These are phyloP conservation scores for Sebastes cheni DNA, from an alignment of 2,797 vertebrate genomes.

Conservation along the genomic window DNA sequence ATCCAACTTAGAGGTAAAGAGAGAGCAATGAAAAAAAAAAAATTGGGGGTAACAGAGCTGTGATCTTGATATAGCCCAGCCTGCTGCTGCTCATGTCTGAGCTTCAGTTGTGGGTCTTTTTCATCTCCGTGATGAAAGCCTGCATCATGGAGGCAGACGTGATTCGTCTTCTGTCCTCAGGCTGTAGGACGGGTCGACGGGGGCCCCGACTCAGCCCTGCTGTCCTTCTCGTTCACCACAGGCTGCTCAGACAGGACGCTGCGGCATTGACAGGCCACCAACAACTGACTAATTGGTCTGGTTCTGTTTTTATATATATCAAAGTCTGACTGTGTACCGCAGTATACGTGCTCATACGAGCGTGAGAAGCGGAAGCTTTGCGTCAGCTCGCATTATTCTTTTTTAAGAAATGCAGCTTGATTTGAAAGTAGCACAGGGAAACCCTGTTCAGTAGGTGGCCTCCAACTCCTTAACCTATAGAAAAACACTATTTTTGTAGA, in stretches of 20 bases:
- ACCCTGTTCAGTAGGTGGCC: neutral
- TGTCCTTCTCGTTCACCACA: conserved; percentile 34
- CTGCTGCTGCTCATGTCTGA: conserved; percentile 6
- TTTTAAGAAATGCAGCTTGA: neutral
- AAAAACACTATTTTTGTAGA: neutral
- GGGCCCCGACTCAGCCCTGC: conserved; percentile 20
- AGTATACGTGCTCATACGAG: neutral
- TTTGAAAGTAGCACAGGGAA: neutral
- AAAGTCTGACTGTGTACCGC: neutral
- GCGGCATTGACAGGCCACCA: neutral
- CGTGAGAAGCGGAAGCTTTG: neutral
- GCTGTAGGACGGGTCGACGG: conserved; percentile 31
- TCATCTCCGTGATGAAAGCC: conserved; percentile 44
- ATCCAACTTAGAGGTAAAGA: neutral
- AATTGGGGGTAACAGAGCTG: neutral
- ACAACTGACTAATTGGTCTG: conserved; percentile 9
- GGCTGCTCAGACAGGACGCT: conserved; percentile 11
- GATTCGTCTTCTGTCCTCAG: conserved; percentile 52
- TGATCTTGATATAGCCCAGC: neutral
- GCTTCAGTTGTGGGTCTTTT: conserved; percentile 3
- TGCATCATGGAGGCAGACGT: conserved; percentile 48
- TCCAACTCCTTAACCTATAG: neutral
- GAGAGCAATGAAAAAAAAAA: neutral
- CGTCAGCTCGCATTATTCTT: neutral
- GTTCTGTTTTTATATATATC: conserved; percentile 23